phyloP scores from a whole-genome alignment of 2,888 invertebrate genomes.

The Malthinus seriepunctatus region DNA sequence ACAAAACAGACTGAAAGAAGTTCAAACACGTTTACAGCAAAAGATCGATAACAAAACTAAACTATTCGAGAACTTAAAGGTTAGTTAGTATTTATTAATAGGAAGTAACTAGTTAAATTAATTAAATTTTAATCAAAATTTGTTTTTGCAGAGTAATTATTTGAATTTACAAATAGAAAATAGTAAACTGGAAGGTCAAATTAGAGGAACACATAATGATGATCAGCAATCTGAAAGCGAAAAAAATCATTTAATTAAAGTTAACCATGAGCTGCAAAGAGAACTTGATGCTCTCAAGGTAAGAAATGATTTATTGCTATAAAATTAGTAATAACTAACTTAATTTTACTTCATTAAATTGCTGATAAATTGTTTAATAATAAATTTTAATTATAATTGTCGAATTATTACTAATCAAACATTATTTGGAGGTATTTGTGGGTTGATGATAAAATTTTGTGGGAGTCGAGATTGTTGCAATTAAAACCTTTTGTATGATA shows the following conservation, averaged over 20 bases:
- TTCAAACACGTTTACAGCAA: conserved; percentile 57
- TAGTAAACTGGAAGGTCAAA: conserved; percentile 45
- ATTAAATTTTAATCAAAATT: conserved; percentile 13
- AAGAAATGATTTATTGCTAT: conserved; percentile 11
- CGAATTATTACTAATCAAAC: not conserved
- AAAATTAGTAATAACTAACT: not conserved
- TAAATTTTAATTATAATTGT: not conserved
- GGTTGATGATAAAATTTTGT: no score
- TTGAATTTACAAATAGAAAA: conserved; percentile 47
- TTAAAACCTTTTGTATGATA: not conserved
- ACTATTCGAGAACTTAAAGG: conserved; percentile 34
- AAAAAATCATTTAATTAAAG: conserved; percentile 42
- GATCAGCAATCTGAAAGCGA: conserved; percentile 43
- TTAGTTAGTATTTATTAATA: no score
- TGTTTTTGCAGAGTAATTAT: conserved; percentile 45
- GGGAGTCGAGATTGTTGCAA: not conserved
- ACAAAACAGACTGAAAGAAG: conserved; percentile 55
- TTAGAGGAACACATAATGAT: conserved; percentile 41
- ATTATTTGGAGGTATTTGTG: not conserved
- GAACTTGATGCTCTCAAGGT: conserved; percentile 44
- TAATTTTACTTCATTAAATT: not conserved
- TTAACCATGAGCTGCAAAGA: conserved; percentile 43
- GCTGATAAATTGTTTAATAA: no score
- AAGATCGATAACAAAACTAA: conserved; percentile 46
- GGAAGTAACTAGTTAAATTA: conserved; percentile 11